Base-by-base conservation (phyloP, 2,888 invertebrate species). In the Habrosyne pyritoides region DNA sequence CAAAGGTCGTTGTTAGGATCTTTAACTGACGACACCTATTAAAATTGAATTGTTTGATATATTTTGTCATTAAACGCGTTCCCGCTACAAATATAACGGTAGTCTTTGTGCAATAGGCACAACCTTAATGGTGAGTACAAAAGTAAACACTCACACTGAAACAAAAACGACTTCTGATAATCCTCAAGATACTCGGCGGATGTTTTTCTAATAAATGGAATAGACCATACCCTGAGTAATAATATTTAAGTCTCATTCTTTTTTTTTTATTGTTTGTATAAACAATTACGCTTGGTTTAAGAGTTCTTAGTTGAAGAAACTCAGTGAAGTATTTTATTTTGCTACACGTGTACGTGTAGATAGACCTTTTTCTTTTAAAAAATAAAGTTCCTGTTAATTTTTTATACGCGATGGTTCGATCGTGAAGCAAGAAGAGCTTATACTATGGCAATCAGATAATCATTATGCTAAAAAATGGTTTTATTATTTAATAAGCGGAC, bases 171-270 rank as follows among this genome's bases (percentile, higher is more conserved):
- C 42, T 42, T 42, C 42, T 42, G 42, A 42, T 42, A 42, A n/a
- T 42, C 7, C 18, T 42, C 7, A 18, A n/a, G 18, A 18, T 14
- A 36, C 36, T 36, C 14, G 14, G 36, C 33, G 52, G 59, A 56
- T 66, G 65, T 69, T 72, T 67, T 65, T 60, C 55, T 66, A 67
- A 68, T 64, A 69, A 72, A 66, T 68, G 56, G 64, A 57, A 59
- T 59, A 52, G 49, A 42, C 53, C 49, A 26, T 42, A 22, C 26
- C 2, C 14, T 6, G n/a, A 18, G n/a, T 18, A 18, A 36, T 3
- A 36, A 14, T n/a, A 30, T 30, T 30, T n/a, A 14, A 36, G 36
- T 14, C 42, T 8, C 24, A 18, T 42, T 2, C n/a, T 8, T n/a
- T 36, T 36, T 42, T 42, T n/a, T 42, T 18, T 42, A 33, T n/a